A percentile compares a stretch with the other conserved stretches of the same genome.
These are phyloP conservation scores for Leptinotarsa peninsularis DNA, from an alignment of 2,888 invertebrate species.

Conservation along the genomic window DNA sequence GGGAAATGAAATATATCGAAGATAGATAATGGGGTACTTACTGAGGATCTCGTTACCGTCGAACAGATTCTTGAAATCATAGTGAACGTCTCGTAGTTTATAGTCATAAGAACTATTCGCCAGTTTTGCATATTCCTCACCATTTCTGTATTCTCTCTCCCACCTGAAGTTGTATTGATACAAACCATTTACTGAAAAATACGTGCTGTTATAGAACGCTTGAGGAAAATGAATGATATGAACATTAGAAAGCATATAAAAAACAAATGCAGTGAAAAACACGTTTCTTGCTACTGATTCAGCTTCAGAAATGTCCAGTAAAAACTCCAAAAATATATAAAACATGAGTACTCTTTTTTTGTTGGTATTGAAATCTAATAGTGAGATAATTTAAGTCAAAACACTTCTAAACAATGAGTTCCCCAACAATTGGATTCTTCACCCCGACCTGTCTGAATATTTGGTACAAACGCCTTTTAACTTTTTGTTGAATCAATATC, in stretches of 20 bases:
- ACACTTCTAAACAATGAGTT: too few species aligned
- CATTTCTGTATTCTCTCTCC: conserved; percentile 22
- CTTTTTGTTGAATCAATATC: too few species aligned
- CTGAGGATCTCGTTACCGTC: conserved; percentile 49
- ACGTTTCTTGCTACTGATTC: not conserved
- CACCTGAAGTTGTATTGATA: conserved; percentile 35
- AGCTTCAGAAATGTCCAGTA: too few species aligned
- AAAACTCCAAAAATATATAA: too few species aligned
- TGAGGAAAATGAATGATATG: not conserved
- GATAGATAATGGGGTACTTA: conserved; percentile 25
- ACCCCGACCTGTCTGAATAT: too few species aligned
- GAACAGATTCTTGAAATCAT: conserved; percentile 49
- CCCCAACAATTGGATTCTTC: too few species aligned
- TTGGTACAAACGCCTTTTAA: too few species aligned
- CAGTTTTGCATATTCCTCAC: conserved; percentile 27
- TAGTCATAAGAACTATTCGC: conserved; percentile 32
- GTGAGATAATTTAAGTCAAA: too few species aligned
- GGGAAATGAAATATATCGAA: too few species aligned
- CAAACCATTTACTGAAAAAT: conserved; percentile 27
- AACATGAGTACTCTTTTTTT: too few species aligned
- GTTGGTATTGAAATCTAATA: too few species aligned
- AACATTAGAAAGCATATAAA: not conserved
- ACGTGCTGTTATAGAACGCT: not conserved
- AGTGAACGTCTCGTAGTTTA: conserved; percentile 34
- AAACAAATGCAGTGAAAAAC: not conserved